Base-by-base conservation (phyloP, 1,140 invertebrate genomes). In the Solen grandis region DNA sequence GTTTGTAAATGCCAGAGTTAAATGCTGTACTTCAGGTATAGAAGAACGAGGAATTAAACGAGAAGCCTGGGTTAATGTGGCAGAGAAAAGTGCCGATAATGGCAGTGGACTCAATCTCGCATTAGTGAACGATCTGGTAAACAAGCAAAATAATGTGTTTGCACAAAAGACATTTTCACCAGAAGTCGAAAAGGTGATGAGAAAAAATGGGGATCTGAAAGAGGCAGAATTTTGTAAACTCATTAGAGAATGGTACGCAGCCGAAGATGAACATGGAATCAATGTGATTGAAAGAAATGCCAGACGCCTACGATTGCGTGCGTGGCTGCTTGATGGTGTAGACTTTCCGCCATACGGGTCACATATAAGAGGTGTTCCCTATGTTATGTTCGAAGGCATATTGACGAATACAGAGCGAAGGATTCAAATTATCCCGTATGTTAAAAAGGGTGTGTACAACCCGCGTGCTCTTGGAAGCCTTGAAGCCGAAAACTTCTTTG, bases 401-500 rank as follows among this genome's bases (percentile, higher is more conserved):
- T 27, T 59, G 27, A 57, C 69, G n/a, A 73, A 74, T 25, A 74
- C 66, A 25, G 78, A 81, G 22, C 22, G 69, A 38, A 50, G 59
- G 14, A 25, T 73, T 22, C 78, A 81, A 35, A 3, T 81, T 4
- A 41, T 35, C 33, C 27, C 68, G 2, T 65, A 50, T 41, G 69
- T 81, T 2, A 52, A 73, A 33, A n/a, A 13, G 10, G 60, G 60
- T 33, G 27, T 31, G 1, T 81, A 65, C 52, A 65, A 73, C 27
- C 14, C 33, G 0, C 27, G 69, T 33, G 19, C 78, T 1, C 13
- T 65, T 5, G 46, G 59, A 27, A 81, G 36, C 29, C n/a, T 72
- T 5, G 78, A 63, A 22, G 33, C 19, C 5, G 78, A 81, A 52
- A 80, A 81, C 35, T 57, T 81, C 8, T 81, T 81, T 68, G 70